Evolutionary conservation across 2,797 vertebrate genomes (phyloP).

Genomic region (Catharus ustulatus): DNA sequence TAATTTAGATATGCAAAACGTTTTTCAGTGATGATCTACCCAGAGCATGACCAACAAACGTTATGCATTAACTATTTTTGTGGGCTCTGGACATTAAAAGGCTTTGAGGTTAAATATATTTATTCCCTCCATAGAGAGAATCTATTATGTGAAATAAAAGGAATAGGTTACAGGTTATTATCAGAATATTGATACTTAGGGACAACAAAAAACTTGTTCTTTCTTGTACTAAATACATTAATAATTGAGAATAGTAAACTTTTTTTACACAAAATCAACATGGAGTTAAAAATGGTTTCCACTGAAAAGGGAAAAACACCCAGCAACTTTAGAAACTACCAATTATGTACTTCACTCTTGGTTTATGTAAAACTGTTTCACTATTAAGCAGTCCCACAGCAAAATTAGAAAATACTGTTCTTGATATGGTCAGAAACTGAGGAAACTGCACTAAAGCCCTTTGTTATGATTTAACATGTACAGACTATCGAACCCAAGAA

Average conservation of each 20-base stretch:
- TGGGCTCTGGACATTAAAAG: constrained; percentile 1
- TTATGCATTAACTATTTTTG: not conserved
- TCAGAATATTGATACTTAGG: not conserved
- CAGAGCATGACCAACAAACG: not conserved
- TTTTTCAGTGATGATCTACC: not conserved
- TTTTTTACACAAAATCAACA: not conserved
- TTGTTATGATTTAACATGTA: not conserved
- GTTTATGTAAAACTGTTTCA: not conserved
- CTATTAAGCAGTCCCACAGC: not conserved
- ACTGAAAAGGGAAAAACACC: not conserved
- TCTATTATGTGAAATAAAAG: not conserved
- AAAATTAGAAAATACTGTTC: not conserved
- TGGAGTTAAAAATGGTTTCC: not conserved
- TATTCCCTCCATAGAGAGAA: not conserved
- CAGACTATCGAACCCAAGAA: not conserved
- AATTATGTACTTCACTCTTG: not conserved
- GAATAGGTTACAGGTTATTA: not conserved
- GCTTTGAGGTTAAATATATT: constrained; percentile 31
- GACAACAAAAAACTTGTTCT: not conserved
- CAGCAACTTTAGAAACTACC: not conserved
- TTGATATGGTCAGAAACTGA: not conserved
- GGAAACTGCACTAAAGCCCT: not conserved
- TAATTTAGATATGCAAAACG: constrained; percentile 54
- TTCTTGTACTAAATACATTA: not conserved
- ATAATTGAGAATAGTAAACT: not conserved